Evolutionary conservation across 1,140 invertebrate species (phyloP).

Genomic region (Cotesia typhae): DNA sequence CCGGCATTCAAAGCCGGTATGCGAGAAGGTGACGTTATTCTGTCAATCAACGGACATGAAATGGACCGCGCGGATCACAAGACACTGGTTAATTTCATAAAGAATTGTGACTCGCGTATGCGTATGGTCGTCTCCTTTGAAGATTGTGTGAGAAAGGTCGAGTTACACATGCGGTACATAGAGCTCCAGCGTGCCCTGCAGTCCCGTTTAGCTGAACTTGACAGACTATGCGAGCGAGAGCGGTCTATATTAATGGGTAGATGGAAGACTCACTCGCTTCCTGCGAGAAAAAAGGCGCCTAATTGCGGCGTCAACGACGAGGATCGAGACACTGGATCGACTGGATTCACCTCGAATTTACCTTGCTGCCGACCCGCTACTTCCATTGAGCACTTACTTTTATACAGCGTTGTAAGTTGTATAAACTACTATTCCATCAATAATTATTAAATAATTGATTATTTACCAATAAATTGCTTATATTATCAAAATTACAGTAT

Average conservation of each 20-base stretch:
- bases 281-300: conserved; percentile 77
- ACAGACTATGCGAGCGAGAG: conserved; percentile 83
- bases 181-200: conserved; percentile 86
- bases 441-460: too few relatives aligned
- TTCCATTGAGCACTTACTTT: conserved; percentile 60
- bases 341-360: conserved; percentile 56
- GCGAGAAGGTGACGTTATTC: conserved; percentile 92
- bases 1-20: conserved; percentile 90
- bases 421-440: background rate
- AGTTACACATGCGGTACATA: conserved; percentile 90
- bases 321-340: conserved; percentile 64
- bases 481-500: conserved; percentile 49
- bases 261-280: conserved; percentile 87
- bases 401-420: conserved; percentile 58
- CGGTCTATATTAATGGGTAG: conserved; percentile 83
- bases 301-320: conserved; percentile 47
- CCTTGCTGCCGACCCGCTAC: conserved; percentile 61
- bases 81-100: conserved; percentile 89
- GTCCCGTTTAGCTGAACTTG: conserved; percentile 86
- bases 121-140: conserved; percentile 95
- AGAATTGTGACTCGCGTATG: conserved; percentile 88
- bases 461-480: background rate
- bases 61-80: conserved; percentile 93
- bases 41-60: conserved; percentile 92
- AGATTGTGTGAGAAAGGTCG: conserved; percentile 92